Percentiles rank a stretch among this genome's conserved stretches.
Evolutionary conservation across 2,113 vertebrate genomes (phyloP).

Genomic region (Zosterops hypoxanthus): DNA sequence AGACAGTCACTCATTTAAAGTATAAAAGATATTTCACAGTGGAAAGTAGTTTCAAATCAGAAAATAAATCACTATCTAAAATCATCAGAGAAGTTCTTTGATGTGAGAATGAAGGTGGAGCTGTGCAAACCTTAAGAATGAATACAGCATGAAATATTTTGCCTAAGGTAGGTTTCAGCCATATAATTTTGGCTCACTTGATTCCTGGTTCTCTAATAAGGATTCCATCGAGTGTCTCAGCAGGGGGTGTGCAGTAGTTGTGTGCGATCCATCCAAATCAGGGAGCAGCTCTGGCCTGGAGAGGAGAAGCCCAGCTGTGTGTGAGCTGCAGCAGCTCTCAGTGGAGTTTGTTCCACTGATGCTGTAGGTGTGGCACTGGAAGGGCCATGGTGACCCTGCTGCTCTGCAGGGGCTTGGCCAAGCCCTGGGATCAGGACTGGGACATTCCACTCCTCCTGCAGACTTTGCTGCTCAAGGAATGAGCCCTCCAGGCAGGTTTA

Average conservation of each 20-base stretch:
- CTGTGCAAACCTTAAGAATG: not conserved
- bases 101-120: not conserved
- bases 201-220: too few relatives aligned
- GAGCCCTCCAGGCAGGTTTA: too few relatives aligned
- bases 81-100: not conserved
- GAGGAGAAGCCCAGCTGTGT: not conserved
- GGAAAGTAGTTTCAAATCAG: not conserved
- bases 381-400: accelerated
- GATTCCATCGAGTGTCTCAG: too few relatives aligned
- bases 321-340: not conserved
- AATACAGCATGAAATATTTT: too few relatives aligned
- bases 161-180: too few relatives aligned
- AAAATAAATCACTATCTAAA: not conserved
- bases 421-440: not conserved
- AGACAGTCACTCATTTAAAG: not conserved
- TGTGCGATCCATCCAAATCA: too few relatives aligned
- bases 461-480: too few relatives aligned
- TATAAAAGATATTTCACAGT: not conserved
- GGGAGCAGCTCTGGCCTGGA: not conserved
- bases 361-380: not conserved
- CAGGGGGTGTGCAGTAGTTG: too few relatives aligned
- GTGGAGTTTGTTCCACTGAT: not conserved
- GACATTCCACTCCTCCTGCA: accelerated
- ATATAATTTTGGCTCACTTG: too few relatives aligned
- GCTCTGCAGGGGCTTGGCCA: not conserved